Evolutionary conservation across 2,888 invertebrate genomes (phyloP), one percentile per base, ranked within the genome.

Genomic region (Synergus japonicus): DNA sequence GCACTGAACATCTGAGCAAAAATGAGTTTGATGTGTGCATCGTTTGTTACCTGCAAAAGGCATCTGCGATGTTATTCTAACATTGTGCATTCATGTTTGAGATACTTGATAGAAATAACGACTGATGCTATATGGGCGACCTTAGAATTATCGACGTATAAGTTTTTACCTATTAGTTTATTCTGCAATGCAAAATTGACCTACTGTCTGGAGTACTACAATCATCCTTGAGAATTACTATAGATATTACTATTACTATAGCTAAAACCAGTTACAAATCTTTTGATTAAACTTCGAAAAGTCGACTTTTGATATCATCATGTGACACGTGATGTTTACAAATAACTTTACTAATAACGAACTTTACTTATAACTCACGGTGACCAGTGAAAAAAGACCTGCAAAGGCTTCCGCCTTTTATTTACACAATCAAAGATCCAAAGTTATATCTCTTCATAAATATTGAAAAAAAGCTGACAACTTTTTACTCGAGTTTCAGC

Each of bases 91-190:
- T 69, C 29, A 15, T n/a, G 13, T 49, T 73, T 49, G 29, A 8
- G 37, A 37, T 54, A 54, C 46, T 73, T 37, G 49, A 37, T 15
- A n/a, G n/a, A 73, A 54, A 46, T 73, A 54, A 54, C 22, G 15
- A 69, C 49, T 49, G 15, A 49, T n/a, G 4, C 22, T 37, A 37
- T 44, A 22, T 67, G 18, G 12, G 18, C n/a, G 73, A 29, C 73
- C 73, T 73, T 73, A 73, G 49, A 73, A 37, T 37, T 73, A 73
- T 73, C n/a, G 49, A 73, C 29, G 18, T 73, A 54, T 5, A 37
- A 12, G 12, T 22, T 12, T 60, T 18, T 9, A 60, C 4, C 13
- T 60, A 0, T 9, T 3, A 9, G 54, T 54, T 54, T 54, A n/a
- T 54, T 54, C 9, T 54, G 7, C n/a, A n/a, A n/a, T n/a, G 8